Percentiles rank a stretch among this genome's conserved stretches.
Conservation (phyloP, 37 sponge, comb jelly and placozoan species). For the Hormiphora californensis region DNA sequence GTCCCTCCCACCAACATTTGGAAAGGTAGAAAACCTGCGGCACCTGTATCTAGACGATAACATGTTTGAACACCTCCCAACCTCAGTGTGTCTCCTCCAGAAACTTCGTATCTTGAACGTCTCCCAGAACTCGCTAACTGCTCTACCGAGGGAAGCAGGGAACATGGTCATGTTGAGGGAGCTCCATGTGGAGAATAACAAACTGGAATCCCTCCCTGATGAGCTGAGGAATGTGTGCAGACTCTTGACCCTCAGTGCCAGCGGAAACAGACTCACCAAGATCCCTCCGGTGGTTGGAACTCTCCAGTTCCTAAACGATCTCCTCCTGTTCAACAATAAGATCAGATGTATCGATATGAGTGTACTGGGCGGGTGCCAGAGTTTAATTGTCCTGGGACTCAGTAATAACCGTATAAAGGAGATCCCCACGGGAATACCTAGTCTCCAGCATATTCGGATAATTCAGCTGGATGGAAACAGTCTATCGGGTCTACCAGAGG, state of each 20-base stretch:
- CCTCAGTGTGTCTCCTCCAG: not conserved
- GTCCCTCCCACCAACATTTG: not conserved
- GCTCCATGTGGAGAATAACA: conserved; percentile 26
- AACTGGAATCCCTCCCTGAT: conserved; percentile 8
- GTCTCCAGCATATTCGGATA: not conserved
- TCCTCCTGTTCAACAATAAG: conserved; percentile 50
- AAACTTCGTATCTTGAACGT: not conserved
- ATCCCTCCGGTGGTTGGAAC: conserved; percentile 3
- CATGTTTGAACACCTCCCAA: conserved; percentile 6
- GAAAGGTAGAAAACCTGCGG: conserved; percentile 30
- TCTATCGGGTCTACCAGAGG: not conserved
- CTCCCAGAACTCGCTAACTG: not conserved
- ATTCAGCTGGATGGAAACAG: conserved; percentile 15
- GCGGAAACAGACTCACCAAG: conserved; percentile 1
- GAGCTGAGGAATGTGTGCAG: not conserved
- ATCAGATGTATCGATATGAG: conserved; percentile 26
- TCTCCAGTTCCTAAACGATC: conserved; percentile 4
- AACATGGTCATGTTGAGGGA: conserved; percentile 4
- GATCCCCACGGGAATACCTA: not conserved
- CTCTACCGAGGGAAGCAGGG: not conserved
- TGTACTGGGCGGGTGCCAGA: not conserved
- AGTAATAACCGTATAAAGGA: conserved; percentile 29
- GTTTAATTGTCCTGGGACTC: conserved; percentile 26
- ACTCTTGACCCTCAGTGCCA: not conserved
- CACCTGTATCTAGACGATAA: conserved; percentile 37